A percentile compares a stretch with the other conserved stretches of the same genome.
These are phyloP conservation scores for Torymus texanus DNA, from an alignment of 2,888 invertebrate genomes.

Conservation along the genomic window DNA sequence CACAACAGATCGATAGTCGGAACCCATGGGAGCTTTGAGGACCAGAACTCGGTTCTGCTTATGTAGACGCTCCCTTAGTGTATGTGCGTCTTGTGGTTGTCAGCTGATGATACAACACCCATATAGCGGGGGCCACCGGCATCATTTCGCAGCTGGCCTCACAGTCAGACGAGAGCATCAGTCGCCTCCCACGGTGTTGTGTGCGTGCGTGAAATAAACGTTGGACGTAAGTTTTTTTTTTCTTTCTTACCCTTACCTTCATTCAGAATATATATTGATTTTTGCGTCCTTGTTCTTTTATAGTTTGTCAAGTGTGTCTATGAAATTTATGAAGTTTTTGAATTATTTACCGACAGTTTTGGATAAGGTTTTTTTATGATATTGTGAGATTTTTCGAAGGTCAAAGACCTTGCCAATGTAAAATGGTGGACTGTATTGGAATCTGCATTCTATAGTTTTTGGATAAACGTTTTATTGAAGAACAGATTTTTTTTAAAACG, in stretches of 20 bases:
- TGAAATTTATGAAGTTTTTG: too few relatives aligned
- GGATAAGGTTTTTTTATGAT: neutral
- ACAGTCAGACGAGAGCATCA: neutral
- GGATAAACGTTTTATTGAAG: neutral
- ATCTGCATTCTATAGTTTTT: neutral
- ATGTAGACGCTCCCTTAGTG: too few relatives aligned
- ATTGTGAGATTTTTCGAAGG: conserved; percentile 6
- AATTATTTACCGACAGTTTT: too few relatives aligned
- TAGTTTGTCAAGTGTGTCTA: too few relatives aligned
- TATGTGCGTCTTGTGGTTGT: neutral
- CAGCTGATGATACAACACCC: conserved; percentile 5
- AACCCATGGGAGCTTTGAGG: too few relatives aligned
- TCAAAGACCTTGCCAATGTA: neutral
- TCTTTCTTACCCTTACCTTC: neutral
- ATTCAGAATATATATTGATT: neutral
- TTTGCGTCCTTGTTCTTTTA: too few relatives aligned
- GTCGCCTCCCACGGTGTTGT: neutral
- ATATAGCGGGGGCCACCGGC: neutral
- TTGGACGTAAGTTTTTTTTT: conserved; percentile 9
- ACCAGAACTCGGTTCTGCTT: too few relatives aligned
- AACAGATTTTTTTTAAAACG: neutral
- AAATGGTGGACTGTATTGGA: neutral
- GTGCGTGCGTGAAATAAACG: neutral
- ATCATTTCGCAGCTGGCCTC: neutral
- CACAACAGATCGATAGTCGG: too few relatives aligned